Conservation (phyloP, 2,797 vertebrate species). For the Melanotaenia trifasciata region DNA sequence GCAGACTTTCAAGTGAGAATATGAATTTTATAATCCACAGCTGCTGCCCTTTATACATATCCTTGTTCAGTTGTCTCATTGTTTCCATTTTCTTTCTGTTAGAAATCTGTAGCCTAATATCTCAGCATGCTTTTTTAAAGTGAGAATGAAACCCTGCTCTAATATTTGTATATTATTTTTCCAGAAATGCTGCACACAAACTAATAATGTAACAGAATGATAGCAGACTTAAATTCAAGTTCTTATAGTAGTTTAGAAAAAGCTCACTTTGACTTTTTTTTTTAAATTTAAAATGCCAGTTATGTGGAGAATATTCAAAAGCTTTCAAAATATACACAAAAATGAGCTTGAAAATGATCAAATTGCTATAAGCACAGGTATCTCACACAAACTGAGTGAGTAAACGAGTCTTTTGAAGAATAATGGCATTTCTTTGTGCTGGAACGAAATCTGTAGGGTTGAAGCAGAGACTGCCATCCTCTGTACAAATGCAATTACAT, state of each 20-base stretch:
- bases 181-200: not conserved
- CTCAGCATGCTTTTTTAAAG: not conserved
- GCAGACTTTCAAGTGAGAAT: not conserved
- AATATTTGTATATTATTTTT: not conserved
- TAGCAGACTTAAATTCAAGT: not conserved
- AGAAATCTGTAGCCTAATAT: not conserved
- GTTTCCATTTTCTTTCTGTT: not conserved
- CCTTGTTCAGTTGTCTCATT: not conserved
- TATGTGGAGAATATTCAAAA: not conserved
- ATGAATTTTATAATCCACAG: not conserved
- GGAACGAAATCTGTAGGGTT: not conserved
- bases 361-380: conserved; percentile 1
- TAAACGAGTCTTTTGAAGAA: not conserved
- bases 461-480: conserved; percentile 3
- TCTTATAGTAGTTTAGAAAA: not conserved
- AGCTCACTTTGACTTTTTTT: not conserved
- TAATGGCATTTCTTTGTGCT: not conserved
- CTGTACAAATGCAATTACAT: not conserved
- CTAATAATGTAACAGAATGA: not conserved
- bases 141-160: not conserved
- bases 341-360: not conserved
- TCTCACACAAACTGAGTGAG: not conserved
- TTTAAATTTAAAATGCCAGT: not conserved
- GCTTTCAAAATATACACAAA: not conserved
- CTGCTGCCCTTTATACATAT: too few relatives aligned